A percentile compares a stretch with the other conserved stretches of the same genome.
Evolutionary conservation across 2,888 invertebrate species (phyloP).

Genomic region (Anthophora plumipes): DNA sequence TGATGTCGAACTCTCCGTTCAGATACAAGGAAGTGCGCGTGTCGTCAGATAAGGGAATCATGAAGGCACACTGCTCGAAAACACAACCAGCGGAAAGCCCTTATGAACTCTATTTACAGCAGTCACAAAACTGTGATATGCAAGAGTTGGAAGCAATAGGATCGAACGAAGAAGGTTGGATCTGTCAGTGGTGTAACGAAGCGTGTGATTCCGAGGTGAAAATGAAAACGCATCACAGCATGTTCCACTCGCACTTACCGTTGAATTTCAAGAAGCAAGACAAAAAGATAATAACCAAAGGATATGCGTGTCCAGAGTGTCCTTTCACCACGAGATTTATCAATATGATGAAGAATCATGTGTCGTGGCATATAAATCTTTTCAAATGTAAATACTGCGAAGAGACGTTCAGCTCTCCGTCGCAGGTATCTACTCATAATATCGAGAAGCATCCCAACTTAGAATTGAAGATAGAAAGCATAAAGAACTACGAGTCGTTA

Average conservation of each 20-base stretch:
- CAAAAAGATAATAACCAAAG: conserved; percentile 60
- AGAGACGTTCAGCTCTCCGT: conserved; percentile 76
- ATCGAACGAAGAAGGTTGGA: conserved; percentile 69
- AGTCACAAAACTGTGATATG: conserved; percentile 16
- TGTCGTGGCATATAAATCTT: conserved; percentile 83
- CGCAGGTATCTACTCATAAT: conserved; percentile 78
- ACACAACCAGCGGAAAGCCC: conserved; percentile 23
- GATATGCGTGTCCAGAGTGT: conserved; percentile 84
- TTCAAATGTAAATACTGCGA: conserved; percentile 84
- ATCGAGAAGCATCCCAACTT: conserved; percentile 76
- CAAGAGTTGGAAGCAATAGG: conserved; percentile 1
- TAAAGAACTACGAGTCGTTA: conserved; percentile 66
- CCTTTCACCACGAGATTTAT: conserved; percentile 77
- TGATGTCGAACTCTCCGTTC: conserved; percentile 67
- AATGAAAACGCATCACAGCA: conserved; percentile 81
- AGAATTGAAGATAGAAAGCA: conserved; percentile 75
- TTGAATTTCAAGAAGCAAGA: conserved; percentile 72
- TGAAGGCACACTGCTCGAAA: conserved; percentile 26
- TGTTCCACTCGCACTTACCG: conserved; percentile 82
- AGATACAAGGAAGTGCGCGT: conserved; percentile 68
- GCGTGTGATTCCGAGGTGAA: conserved; percentile 77
- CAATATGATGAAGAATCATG: conserved; percentile 82
- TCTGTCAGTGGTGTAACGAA: conserved; percentile 81
- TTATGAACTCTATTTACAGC: conserved; percentile 44
- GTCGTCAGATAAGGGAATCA: not conserved